phyloP scores from a whole-genome alignment of 2,797 vertebrate genomes.

The Malurus splendens region DNA sequence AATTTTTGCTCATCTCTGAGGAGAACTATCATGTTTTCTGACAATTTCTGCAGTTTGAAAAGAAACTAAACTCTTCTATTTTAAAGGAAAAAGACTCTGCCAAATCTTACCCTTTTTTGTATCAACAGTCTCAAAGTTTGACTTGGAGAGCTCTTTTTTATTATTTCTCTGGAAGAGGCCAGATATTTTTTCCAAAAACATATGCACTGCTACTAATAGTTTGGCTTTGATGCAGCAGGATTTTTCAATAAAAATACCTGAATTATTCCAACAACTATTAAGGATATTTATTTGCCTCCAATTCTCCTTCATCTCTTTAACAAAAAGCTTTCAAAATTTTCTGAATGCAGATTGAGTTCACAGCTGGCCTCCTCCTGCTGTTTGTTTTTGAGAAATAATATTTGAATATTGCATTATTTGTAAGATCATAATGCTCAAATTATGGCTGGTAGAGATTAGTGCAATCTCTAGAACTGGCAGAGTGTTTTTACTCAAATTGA shows the following conservation, averaged over 20 bases:
- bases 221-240: conserved; percentile 47
- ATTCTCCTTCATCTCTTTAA: conserved; percentile 39
- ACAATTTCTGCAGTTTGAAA: not conserved
- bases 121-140: conserved; percentile 7
- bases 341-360: not conserved
- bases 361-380: conserved; percentile 5
- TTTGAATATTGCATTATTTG: not conserved
- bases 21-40: not conserved
- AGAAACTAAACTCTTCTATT: not conserved
- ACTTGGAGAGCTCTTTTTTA: conserved; percentile 27
- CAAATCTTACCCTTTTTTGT: not conserved
- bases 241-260: conserved; percentile 59
- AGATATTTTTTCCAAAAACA: conserved; percentile 22
- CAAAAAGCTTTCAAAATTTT: conserved; percentile 15
- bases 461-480: not conserved
- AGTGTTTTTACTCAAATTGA: accelerated
- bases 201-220: conserved; percentile 40
- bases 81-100: not conserved
- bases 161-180: conserved; percentile 23
- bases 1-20: not conserved
- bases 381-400: not conserved
- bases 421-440: not conserved
- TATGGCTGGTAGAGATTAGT: not conserved
- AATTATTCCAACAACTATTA: conserved; percentile 54
- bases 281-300: conserved; percentile 49